Conservation (phyloP, 2,888 invertebrate genomes). For the Leucoma salicis region DNA sequence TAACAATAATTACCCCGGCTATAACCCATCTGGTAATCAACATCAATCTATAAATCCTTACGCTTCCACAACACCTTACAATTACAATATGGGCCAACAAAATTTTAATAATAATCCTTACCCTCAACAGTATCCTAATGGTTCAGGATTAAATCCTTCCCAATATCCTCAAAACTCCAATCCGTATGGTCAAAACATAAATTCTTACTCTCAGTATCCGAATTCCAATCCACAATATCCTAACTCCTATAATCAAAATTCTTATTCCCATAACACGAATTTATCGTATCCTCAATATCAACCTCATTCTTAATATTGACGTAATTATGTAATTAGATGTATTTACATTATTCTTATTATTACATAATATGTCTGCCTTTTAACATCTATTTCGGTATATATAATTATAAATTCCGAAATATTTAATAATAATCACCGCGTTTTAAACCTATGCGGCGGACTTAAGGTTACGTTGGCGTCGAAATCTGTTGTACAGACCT, state of each 20-base stretch:
- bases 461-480: no score
- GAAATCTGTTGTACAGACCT: no score
- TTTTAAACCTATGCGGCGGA: no score
- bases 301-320: neutral
- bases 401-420: no score
- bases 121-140: constrained; percentile 15
- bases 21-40: neutral
- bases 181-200: constrained; percentile 2
- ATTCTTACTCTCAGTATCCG: constrained; percentile 5
- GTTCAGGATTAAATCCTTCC: constrained; percentile 4
- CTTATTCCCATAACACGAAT: constrained; percentile 13
- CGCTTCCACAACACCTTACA: constrained; percentile 7
- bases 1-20: constrained; percentile 11
- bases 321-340: no score
- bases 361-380: no score
- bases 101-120: constrained; percentile 22
- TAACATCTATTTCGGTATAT: no score
- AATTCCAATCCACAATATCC: constrained; percentile 2
- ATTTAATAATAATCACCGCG: no score
- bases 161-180: constrained; percentile 21
- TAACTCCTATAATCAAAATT: neutral
- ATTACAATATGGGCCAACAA: constrained; percentile 14
- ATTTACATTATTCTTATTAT: no score
- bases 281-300: constrained; percentile 22
- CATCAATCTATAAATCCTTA: neutral